These are phyloP conservation scores for Euglossa dilemma DNA, from an alignment of 1,140 invertebrate species.

Conservation along the genomic window DNA sequence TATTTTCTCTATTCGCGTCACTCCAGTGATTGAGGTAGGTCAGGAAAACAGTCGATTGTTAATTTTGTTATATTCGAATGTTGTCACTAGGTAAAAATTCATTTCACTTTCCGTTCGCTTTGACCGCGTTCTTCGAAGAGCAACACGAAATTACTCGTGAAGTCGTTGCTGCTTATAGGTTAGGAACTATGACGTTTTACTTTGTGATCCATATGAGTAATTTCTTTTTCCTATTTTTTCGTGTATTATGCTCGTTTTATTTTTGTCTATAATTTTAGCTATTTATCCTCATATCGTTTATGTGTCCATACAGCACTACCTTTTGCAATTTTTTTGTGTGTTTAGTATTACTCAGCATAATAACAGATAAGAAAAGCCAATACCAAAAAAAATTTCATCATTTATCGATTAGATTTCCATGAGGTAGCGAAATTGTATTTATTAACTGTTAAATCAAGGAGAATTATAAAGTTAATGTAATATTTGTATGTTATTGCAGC, in stretches of 20 bases:
- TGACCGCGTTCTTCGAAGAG: fast-evolving
- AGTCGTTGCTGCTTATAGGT: slow-evolving; percentile 11
- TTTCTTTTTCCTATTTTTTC: background rate
- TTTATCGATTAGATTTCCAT: background rate
- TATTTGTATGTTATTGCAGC: slow-evolving; percentile 52
- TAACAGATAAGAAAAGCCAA: slow-evolving; percentile 46
- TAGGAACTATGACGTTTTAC: slow-evolving; percentile 31
- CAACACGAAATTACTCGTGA: background rate
- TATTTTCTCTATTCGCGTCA: background rate
- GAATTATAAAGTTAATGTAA: background rate
- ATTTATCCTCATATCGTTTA: background rate
- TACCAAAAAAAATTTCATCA: slow-evolving; percentile 13
- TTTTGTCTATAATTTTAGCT: background rate
- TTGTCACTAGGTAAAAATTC: background rate
- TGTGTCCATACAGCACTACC: background rate
- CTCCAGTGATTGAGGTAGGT: slow-evolving; percentile 36
- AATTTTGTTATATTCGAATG: background rate
- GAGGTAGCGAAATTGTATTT: background rate
- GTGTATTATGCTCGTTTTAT: too few relatives aligned
- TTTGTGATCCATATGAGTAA: background rate
- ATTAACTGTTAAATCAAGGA: background rate
- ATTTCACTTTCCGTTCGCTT: background rate
- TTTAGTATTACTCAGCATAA: slow-evolving; percentile 2
- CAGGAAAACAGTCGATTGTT: background rate
- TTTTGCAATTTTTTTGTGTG: background rate